These are phyloP conservation scores for Phrixothrix hirtus DNA, from an alignment of 2,888 invertebrate genomes.

Conservation along the genomic window DNA sequence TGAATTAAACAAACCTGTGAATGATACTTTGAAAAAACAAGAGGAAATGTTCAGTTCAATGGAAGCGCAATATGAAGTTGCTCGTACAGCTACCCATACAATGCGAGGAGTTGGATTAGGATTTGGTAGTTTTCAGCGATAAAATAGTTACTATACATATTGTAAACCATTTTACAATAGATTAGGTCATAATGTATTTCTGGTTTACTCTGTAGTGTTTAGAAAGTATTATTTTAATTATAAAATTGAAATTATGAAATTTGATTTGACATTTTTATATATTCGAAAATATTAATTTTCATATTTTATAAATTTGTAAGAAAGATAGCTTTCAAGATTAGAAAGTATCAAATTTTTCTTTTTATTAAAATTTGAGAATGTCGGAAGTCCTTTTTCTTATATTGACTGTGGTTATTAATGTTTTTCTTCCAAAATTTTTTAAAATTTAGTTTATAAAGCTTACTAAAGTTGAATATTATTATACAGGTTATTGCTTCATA, in stretches of 20 bases:
- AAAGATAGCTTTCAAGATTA: too few relatives aligned
- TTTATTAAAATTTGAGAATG: too few relatives aligned
- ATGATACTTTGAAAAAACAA: conserved; percentile 69
- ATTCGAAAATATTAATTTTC: too few relatives aligned
- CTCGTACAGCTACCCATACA: conserved; percentile 93
- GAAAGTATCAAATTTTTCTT: too few relatives aligned
- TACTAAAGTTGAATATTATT: too few relatives aligned
- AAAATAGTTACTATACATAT: conserved; percentile 32
- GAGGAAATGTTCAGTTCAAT: conserved; percentile 90
- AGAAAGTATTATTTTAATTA: neutral
- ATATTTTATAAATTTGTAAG: too few relatives aligned
- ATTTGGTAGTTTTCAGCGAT: conserved; percentile 64
- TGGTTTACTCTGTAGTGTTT: neutral
- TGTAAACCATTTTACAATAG: neutral
- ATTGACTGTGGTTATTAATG: too few relatives aligned
- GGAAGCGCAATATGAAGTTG: conserved; percentile 96
- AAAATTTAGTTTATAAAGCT: too few relatives aligned
- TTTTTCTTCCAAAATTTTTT: too few relatives aligned
- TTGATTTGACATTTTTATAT: too few relatives aligned
- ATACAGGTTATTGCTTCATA: too few relatives aligned
- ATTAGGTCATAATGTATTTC: neutral
- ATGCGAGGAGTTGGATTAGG: conserved; percentile 88
- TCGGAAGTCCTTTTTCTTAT: too few relatives aligned
- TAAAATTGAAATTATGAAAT: neutral
- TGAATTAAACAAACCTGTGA: conserved; percentile 54